phyloP scores from a whole-genome alignment of 2,888 invertebrate genomes.

The Lottia gigantea region DNA sequence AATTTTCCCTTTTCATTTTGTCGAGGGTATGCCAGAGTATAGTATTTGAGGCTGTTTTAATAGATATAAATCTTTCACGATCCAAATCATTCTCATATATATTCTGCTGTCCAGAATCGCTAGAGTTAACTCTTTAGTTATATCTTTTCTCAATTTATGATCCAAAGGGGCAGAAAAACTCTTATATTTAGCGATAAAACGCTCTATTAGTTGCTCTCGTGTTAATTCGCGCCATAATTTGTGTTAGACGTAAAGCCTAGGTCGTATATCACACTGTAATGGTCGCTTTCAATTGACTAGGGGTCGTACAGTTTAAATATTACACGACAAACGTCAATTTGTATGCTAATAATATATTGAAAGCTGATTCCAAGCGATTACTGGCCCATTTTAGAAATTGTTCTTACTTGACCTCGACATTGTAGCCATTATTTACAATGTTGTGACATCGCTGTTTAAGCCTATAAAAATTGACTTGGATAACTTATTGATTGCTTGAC shows the following conservation, averaged over 20 bases:
- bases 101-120: no score
- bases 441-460: no score
- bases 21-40: no score
- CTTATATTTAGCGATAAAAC: constrained; percentile 2
- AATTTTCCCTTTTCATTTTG: no score
- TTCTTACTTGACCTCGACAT: background rate
- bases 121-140: no score
- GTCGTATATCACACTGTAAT: constrained; percentile 5
- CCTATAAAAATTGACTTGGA: no score
- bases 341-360: constrained; percentile 11
- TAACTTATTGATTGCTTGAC: no score
- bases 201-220: constrained; percentile 8
- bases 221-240: constrained; percentile 8
- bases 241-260: constrained; percentile 2
- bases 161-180: background rate
- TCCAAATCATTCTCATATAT: no score
- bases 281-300: constrained; percentile 7
- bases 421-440: background rate
- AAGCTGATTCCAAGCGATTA: constrained; percentile 4
- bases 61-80: no score
- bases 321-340: background rate
- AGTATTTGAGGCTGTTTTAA: no score
- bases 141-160: background rate
- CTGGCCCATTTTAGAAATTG: constrained; percentile 7
- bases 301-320: constrained; percentile 11